A percentile compares a stretch with the other conserved stretches of the same genome.
These are phyloP conservation scores for Oithona nana DNA, from an alignment of 2,888 invertebrate genomes.

Conservation along the genomic window DNA sequence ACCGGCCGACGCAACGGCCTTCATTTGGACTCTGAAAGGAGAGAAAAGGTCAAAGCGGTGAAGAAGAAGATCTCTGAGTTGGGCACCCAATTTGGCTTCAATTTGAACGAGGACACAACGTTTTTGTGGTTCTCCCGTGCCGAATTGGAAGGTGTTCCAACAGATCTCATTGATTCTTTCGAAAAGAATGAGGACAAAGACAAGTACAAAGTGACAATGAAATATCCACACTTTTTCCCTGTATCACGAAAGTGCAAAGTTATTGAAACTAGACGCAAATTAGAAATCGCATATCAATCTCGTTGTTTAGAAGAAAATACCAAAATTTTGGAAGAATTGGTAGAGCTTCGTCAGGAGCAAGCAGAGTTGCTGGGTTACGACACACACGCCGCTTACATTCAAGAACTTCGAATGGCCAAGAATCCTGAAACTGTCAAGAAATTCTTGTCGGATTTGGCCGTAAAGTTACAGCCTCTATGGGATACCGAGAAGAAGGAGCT, in stretches of 20 bases:
- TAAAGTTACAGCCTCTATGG: conserved; percentile 29
- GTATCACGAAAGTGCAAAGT: conserved; percentile 30
- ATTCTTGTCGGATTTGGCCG: conserved; percentile 29
- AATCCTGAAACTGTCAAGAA: conserved; percentile 27
- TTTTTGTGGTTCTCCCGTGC: conserved; percentile 29
- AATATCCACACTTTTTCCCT: conserved; percentile 34
- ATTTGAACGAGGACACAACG: conserved; percentile 32
- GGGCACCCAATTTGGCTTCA: conserved; percentile 29
- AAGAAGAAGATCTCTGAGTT: conserved; percentile 31
- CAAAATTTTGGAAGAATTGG: conserved; percentile 30
- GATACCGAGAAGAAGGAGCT: conserved; percentile 28
- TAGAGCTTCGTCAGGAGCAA: conserved; percentile 30
- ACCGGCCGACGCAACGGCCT: conserved; percentile 31
- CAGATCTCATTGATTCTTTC: conserved; percentile 24
- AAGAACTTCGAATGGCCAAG: conserved; percentile 33
- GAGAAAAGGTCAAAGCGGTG: conserved; percentile 28
- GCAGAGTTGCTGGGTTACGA: conserved; percentile 30
- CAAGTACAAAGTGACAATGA: conserved; percentile 30
- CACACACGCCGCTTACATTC: conserved; percentile 31
- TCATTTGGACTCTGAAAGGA: conserved; percentile 28
- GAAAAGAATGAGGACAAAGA: conserved; percentile 25
- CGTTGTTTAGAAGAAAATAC: conserved; percentile 32
- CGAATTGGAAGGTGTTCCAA: conserved; percentile 28
- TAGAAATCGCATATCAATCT: conserved; percentile 16
- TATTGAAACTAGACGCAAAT: not conserved